These are phyloP conservation scores for Picathartes gymnocephalus DNA, from an alignment of 2,113 vertebrate genomes.

Conservation along the genomic window DNA sequence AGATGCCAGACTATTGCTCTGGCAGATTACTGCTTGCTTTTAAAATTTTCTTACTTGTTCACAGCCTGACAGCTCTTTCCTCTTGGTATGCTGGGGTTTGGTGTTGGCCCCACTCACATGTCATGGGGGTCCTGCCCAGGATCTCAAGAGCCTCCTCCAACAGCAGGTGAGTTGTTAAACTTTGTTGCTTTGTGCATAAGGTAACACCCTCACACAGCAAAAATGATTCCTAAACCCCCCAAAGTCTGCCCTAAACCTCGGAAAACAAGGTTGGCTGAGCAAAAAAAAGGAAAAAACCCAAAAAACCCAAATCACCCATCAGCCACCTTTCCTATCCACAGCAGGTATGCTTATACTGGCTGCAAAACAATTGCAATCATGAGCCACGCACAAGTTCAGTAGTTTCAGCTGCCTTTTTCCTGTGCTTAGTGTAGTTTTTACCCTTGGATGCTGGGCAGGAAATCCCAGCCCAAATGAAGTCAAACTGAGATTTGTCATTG, in stretches of 20 bases:
- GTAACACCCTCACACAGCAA: neutral
- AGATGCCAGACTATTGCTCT: neutral
- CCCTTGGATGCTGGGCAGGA: slow-evolving; percentile 32
- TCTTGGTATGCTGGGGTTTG: neutral
- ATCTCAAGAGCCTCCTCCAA: neutral
- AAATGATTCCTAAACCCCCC: neutral
- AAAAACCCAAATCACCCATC: neutral
- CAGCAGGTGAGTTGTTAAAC: neutral
- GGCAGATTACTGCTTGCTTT: neutral
- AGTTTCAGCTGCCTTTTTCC: slow-evolving; percentile 26
- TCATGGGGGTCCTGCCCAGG: neutral
- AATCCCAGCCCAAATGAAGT: slow-evolving; percentile 61
- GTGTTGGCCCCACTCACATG: fast-evolving
- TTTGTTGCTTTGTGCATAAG: neutral
- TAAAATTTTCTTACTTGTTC: neutral
- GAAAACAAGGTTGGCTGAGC: neutral
- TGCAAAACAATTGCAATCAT: neutral
- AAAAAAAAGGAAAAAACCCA: no score
- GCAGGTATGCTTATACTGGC: neutral
- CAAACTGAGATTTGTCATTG: slow-evolving; percentile 48
- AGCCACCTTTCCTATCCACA: neutral
- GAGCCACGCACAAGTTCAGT: neutral
- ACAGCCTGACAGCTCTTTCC: fast-evolving
- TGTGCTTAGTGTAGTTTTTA: neutral
- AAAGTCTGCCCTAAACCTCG: neutral